Evolutionary conservation across 2,113 vertebrate genomes (phyloP).

Genomic region (Bos indicus): DNA sequence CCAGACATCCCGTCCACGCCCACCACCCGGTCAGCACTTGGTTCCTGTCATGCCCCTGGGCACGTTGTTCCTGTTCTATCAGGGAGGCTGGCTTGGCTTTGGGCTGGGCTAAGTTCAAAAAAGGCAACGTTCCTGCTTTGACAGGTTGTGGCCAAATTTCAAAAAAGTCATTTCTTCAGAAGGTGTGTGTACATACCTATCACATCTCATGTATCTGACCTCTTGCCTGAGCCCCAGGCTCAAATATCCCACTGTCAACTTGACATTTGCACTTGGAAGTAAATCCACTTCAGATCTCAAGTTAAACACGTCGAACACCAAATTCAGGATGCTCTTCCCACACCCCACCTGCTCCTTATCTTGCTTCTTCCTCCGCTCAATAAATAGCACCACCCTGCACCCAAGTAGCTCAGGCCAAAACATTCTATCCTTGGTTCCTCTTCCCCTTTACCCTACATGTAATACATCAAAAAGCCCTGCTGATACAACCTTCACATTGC

Average conservation of each 20-base stretch:
- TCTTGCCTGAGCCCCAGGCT: not conserved
- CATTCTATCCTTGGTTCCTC: not conserved
- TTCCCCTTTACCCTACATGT: not conserved
- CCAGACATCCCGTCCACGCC: not conserved
- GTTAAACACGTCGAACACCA: not conserved
- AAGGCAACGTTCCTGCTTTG: not conserved
- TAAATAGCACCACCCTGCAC: not conserved
- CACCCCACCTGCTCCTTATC: not conserved
- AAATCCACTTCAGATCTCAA: not conserved
- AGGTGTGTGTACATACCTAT: not conserved
- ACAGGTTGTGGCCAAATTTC: not conserved
- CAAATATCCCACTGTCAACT: not conserved
- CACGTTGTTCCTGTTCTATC: not conserved
- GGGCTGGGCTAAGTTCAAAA: not conserved
- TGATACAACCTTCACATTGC: not conserved
- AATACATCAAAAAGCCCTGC: not conserved
- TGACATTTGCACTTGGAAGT: constrained; percentile 40
- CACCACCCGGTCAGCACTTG: not conserved
- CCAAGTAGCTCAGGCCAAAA: not conserved
- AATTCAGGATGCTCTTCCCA: not conserved
- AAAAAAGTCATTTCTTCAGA: not conserved
- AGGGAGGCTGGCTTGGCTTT: not conserved
- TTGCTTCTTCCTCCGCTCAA: not conserved
- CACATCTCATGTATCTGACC: not conserved
- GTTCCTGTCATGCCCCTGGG: not conserved